A percentile compares a stretch with the other conserved stretches of the same genome.
Conservation (phyloP, 1,140 invertebrate genomes). For the Eufriesea mexicana region DNA sequence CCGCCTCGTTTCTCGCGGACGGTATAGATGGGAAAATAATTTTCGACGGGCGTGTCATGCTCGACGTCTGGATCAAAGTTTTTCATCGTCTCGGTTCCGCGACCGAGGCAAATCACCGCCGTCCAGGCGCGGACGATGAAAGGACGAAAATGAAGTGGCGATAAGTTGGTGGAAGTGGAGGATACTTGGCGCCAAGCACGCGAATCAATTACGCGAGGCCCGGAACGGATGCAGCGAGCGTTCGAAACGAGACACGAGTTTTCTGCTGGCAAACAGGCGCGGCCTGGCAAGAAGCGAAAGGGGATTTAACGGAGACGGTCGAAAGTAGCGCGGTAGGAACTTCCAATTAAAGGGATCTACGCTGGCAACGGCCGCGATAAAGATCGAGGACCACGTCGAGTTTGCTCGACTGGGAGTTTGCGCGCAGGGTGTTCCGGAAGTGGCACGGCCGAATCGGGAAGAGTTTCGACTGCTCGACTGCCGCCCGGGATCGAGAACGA, state of each 20-base stretch:
- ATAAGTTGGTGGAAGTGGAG: not conserved
- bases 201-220: conserved; percentile 3
- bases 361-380: conserved; percentile 53
- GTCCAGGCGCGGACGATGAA: no score
- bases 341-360: conserved; percentile 57
- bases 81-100: not conserved
- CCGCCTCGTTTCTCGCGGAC: no score
- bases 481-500: not conserved
- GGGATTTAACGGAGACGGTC: conserved; percentile 44
- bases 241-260: conserved; percentile 23
- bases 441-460: conserved; percentile 53
- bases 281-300: conserved; percentile 20
- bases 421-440: conserved; percentile 43
- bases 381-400: conserved; percentile 32
- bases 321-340: conserved; percentile 4
- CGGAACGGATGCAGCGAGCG: not conserved
- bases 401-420: conserved; percentile 44
- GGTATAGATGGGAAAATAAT: conserved; percentile 17
- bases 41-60: not conserved
- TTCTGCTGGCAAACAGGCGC: conserved; percentile 12
- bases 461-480: conserved; percentile 40
- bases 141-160: not conserved
- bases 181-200: not conserved
- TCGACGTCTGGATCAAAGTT: not conserved
- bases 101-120: not conserved